These are phyloP conservation scores for Danaus chrysippus DNA, from an alignment of 2,888 invertebrate genomes.

Conservation along the genomic window DNA sequence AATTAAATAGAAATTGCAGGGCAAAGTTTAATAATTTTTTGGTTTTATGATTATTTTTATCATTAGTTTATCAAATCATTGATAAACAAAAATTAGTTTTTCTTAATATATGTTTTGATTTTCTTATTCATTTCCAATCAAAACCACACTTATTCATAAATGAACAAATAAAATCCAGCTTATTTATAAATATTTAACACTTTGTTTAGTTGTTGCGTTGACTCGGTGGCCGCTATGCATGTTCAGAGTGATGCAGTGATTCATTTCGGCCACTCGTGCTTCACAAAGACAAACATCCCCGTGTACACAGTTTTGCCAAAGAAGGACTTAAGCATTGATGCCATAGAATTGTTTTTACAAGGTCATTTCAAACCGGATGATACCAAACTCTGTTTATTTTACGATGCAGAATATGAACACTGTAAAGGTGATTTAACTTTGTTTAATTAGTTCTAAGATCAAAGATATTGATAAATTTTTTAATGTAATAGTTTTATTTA, in stretches of 20 bases:
- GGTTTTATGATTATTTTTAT: too few species aligned
- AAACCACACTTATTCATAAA: background rate
- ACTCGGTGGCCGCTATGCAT: constrained; percentile 94
- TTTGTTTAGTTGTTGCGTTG: constrained; percentile 89
- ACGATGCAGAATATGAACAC: constrained; percentile 84
- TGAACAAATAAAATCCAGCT: background rate
- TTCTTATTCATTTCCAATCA: background rate
- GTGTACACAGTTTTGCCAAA: constrained; percentile 86
- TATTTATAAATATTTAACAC: background rate
- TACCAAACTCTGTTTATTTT: constrained; percentile 76
- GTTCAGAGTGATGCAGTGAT: constrained; percentile 90
- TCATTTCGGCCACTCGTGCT: constrained; percentile 95
- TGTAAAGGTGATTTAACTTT: constrained; percentile 64
- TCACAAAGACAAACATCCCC: constrained; percentile 87
- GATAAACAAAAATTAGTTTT: too few species aligned
- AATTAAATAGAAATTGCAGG: too few species aligned
- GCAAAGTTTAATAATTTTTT: too few species aligned
- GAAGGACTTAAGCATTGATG: constrained; percentile 72
- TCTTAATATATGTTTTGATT: too few species aligned
- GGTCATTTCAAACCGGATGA: constrained; percentile 49
- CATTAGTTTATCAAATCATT: too few species aligned
- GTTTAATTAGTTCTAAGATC: background rate
- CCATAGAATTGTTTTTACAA: constrained; percentile 38
- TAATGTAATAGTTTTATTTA: constrained; percentile 1
- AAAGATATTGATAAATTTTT: background rate